A percentile compares a stretch with the other conserved stretches of the same genome.
phyloP scores from a whole-genome alignment of 2,888 invertebrate genomes.

The Criorhina ranunculi region DNA sequence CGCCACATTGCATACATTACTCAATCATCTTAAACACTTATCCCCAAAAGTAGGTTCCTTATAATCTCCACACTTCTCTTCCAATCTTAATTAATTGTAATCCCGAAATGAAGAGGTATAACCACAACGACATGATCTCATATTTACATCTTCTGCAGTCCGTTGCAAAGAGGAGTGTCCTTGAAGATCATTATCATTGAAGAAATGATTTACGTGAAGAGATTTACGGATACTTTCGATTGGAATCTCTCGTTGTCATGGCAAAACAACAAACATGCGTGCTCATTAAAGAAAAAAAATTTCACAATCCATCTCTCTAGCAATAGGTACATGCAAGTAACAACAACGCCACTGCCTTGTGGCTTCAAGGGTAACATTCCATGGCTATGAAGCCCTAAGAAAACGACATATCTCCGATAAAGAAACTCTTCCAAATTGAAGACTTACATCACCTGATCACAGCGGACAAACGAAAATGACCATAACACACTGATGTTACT shows the following conservation, averaged over 20 bases:
- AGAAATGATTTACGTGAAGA: conserved; percentile 50
- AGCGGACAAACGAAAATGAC: conserved; percentile 32
- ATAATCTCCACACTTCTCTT: conserved; percentile 28
- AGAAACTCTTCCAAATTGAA: conserved; percentile 40
- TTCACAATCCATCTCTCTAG: conserved; percentile 29
- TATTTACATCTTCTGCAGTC: conserved; percentile 10
- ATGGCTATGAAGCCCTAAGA: conserved; percentile 4
- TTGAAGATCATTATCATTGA: conserved; percentile 45
- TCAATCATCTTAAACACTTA: conserved; percentile 7
- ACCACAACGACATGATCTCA: conserved; percentile 20
- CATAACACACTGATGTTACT: conserved; percentile 63
- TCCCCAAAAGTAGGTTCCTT: conserved; percentile 28
- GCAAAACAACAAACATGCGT: conserved; percentile 29
- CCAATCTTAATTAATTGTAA: conserved; percentile 52
- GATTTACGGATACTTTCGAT: conserved; percentile 43
- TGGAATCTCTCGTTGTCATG: conserved; percentile 26
- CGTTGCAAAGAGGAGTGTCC: conserved; percentile 28
- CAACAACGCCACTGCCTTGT: background rate
- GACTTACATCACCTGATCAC: conserved; percentile 45
- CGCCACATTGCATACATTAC: conserved; percentile 25
- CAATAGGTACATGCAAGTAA: background rate
- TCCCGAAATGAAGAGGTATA: conserved; percentile 52
- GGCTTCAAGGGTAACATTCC: conserved; percentile 38
- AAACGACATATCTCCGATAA: conserved; percentile 2
- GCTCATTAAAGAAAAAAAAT: conserved; percentile 29